phyloP scores from a whole-genome alignment of 2,113 vertebrate genomes.

The Sinocyclocheilus anophthalmus region DNA sequence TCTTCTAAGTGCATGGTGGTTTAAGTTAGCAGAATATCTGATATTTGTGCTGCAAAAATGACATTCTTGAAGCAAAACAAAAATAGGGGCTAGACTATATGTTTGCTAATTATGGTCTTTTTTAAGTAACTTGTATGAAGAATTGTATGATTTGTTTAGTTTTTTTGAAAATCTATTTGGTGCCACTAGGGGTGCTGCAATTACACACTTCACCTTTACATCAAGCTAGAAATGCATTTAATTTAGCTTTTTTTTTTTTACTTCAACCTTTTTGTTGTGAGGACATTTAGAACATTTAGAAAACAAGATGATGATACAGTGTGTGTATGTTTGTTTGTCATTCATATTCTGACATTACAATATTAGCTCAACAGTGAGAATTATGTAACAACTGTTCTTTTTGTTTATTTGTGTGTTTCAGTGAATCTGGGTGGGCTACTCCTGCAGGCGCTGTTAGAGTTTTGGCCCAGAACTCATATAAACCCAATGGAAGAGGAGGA shows the following conservation, averaged over 20 bases:
- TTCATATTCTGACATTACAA: background rate
- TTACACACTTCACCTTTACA: background rate
- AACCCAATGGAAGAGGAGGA: conserved; percentile 99
- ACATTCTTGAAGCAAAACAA: background rate
- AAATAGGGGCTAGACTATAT: background rate
- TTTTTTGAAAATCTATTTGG: too few species aligned
- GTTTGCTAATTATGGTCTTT: background rate
- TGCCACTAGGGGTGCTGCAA: too few species aligned
- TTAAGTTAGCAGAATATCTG: background rate
- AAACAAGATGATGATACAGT: background rate
- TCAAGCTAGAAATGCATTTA: background rate
- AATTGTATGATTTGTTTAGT: background rate
- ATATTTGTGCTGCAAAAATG: background rate
- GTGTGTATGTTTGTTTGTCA: background rate
- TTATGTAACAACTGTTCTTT: background rate
- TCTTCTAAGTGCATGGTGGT: background rate
- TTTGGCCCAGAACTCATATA: conserved; percentile 96
- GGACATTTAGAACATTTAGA: background rate
- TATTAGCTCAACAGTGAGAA: background rate
- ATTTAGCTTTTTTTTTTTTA: background rate
- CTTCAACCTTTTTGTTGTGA: background rate
- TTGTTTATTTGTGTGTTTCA: conserved; percentile 56
- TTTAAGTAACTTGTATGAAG: background rate
- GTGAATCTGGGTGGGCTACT: conserved; percentile 96
- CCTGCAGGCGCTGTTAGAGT: conserved; percentile 94